Conservation (phyloP, 2,888 invertebrate genomes). For the Xestia c-nigrum region DNA sequence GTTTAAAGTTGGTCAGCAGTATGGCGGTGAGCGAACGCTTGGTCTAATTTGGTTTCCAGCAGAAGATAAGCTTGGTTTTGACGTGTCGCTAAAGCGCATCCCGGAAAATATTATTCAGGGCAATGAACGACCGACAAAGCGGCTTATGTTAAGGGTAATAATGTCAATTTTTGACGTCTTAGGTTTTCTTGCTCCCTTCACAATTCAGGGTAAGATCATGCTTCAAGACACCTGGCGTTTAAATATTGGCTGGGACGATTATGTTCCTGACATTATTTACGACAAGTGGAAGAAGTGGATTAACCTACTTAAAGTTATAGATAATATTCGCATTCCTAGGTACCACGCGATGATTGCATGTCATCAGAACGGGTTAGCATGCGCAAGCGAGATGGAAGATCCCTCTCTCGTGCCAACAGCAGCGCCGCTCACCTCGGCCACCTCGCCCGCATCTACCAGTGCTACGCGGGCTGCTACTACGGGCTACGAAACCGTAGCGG, state of each 20-base stretch:
- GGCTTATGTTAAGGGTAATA: conserved; percentile 3
- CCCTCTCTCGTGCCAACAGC: too few relatives aligned
- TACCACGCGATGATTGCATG: too few relatives aligned
- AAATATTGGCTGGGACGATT: conserved; percentile 17
- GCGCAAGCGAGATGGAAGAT: too few relatives aligned
- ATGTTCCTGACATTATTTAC: not conserved
- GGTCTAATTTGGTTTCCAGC: too few relatives aligned
- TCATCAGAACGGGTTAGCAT: not conserved
- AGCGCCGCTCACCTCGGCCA: too few relatives aligned
- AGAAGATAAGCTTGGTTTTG: too few relatives aligned
- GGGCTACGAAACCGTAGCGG: not conserved
- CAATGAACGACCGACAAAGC: conserved; percentile 6
- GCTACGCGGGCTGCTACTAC: conserved; percentile 6
- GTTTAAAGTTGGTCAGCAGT: too few relatives aligned
- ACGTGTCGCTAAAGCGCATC: too few relatives aligned
- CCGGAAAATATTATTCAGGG: not conserved
- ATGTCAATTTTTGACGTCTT: conserved; percentile 16
- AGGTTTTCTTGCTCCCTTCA: conserved; percentile 4
- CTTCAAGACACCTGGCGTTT: conserved; percentile 15
- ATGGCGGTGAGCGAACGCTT: too few relatives aligned
- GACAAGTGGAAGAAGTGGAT: not conserved
- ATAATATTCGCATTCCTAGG: too few relatives aligned
- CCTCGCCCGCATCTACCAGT: not conserved
- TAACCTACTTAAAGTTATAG: not conserved
- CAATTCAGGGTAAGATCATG: conserved; percentile 9